These are phyloP conservation scores for Subacronicta megacephala DNA, from an alignment of 2,888 invertebrate genomes.

Conservation along the genomic window DNA sequence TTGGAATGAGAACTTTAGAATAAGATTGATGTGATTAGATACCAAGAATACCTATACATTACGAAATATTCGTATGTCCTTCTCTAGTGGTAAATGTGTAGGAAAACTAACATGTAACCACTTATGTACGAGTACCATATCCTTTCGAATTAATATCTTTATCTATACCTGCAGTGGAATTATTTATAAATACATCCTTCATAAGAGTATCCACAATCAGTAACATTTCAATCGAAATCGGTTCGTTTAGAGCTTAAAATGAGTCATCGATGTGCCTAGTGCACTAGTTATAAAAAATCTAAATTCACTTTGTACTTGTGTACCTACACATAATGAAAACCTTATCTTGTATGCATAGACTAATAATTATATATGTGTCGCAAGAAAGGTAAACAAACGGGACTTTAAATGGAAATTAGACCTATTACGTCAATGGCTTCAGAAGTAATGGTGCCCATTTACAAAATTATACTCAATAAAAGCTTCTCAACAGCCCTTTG, in stretches of 20 bases:
- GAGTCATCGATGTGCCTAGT: neutral
- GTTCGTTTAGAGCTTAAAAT: too few species aligned
- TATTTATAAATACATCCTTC: neutral
- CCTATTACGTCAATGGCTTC: slow-evolving; percentile 3
- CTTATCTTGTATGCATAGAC: neutral
- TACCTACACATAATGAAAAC: neutral
- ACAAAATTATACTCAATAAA: slow-evolving; percentile 17
- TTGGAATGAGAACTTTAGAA: too few species aligned
- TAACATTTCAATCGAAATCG: neutral
- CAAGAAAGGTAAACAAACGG: neutral
- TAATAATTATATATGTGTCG: neutral
- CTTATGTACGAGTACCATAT: too few species aligned
- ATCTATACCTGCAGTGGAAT: neutral
- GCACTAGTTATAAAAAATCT: too few species aligned
- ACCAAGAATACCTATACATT: too few species aligned
- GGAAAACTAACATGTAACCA: too few species aligned
- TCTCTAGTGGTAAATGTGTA: too few species aligned
- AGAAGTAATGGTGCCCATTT: slow-evolving; percentile 23
- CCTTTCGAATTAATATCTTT: too few species aligned
- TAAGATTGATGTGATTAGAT: too few species aligned
- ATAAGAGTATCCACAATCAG: neutral
- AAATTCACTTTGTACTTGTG: neutral
- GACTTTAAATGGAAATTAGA: slow-evolving; percentile 2
- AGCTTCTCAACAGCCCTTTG: slow-evolving; percentile 10
- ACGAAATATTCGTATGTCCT: too few species aligned